Conservation (phyloP, 2,113 vertebrate species). For the Lipotes vexillifer region DNA sequence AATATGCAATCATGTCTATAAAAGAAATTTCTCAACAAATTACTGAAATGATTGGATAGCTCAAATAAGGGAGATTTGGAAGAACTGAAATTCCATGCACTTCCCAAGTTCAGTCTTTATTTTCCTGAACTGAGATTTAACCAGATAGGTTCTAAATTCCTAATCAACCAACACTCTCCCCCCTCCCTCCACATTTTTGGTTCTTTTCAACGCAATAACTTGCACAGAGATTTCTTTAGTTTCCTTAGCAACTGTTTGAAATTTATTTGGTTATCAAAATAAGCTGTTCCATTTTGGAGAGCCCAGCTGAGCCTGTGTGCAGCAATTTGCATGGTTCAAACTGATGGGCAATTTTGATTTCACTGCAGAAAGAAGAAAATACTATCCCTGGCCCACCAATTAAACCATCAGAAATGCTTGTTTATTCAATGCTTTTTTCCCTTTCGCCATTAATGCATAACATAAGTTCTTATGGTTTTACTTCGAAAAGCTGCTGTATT, state of each 20-base stretch:
- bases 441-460: neutral
- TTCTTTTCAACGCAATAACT: constrained; percentile 64
- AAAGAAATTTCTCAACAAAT: constrained; percentile 26
- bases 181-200: neutral
- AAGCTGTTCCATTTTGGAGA: constrained; percentile 68
- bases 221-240: constrained; percentile 70
- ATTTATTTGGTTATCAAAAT: constrained; percentile 79
- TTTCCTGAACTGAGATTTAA: constrained; percentile 5
- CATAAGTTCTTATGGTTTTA: constrained; percentile 34
- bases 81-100: neutral
- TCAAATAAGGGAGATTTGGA: neutral
- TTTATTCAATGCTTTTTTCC: constrained; percentile 11
- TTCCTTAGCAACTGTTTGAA: constrained; percentile 76
- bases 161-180: neutral
- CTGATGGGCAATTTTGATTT: constrained; percentile 67
- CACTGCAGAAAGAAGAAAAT: constrained; percentile 61
- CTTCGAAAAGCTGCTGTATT: constrained; percentile 42
- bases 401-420: constrained; percentile 55
- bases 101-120: neutral
- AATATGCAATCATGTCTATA: neutral
- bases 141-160: neutral
- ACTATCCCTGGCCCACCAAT: constrained; percentile 38
- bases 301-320: constrained; percentile 55
- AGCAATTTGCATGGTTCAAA: constrained; percentile 67
- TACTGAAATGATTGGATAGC: neutral